Conservation (phyloP, 2,888 invertebrate genomes). For the Plebejus melissa region DNA sequence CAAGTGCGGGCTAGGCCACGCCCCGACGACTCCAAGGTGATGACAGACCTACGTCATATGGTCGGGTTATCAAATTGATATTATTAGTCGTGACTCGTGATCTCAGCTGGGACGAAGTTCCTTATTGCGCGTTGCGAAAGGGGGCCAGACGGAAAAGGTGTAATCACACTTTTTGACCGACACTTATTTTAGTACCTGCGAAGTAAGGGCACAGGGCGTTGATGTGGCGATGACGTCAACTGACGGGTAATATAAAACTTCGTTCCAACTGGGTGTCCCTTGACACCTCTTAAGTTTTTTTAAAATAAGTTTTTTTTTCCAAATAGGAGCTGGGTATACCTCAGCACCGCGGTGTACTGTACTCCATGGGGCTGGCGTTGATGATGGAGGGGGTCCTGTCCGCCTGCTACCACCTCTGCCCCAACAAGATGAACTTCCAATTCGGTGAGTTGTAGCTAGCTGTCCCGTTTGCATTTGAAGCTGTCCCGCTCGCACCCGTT, state of each 20-base stretch:
- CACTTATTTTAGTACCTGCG: too few relatives aligned
- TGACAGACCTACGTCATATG: neutral
- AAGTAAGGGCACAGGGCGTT: too few relatives aligned
- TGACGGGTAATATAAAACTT: too few relatives aligned
- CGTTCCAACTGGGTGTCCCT: too few relatives aligned
- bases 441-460: slow-evolving; percentile 81
- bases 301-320: neutral
- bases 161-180: too few relatives aligned
- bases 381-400: slow-evolving; percentile 93
- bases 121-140: too few relatives aligned
- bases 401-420: slow-evolving; percentile 95
- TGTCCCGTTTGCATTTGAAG: too few relatives aligned
- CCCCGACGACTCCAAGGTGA: slow-evolving; percentile 17
- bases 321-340: slow-evolving; percentile 84
- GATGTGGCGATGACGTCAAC: too few relatives aligned
- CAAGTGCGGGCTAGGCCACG: slow-evolving; percentile 70
- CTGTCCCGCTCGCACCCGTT: neutral
- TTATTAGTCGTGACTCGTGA: too few relatives aligned
- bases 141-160: too few relatives aligned
- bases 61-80: too few relatives aligned
- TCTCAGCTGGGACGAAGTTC: too few relatives aligned
- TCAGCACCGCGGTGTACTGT: slow-evolving; percentile 90
- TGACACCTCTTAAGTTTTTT: neutral
- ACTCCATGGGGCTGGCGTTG: slow-evolving; percentile 91
- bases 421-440: slow-evolving; percentile 93